These are phyloP conservation scores for Arctopsyche grandis DNA, from an alignment of 1,140 invertebrate species.

Conservation along the genomic window DNA sequence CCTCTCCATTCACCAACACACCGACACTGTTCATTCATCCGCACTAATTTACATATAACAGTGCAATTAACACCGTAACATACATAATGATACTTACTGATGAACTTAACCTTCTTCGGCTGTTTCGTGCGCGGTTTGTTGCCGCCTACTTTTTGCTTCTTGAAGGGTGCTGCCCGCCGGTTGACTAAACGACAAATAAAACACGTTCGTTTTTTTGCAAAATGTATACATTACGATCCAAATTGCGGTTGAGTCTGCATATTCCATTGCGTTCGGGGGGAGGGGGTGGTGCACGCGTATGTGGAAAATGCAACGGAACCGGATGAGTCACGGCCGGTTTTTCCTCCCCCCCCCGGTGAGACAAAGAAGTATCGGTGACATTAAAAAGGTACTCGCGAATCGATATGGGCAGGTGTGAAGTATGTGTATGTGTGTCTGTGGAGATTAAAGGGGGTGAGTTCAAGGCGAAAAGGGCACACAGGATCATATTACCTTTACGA, in stretches of 20 bases:
- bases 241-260: neutral
- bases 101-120: constrained; percentile 88
- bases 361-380: constrained; percentile 22
- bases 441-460: neutral
- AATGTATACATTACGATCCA: neutral
- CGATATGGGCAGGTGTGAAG: constrained; percentile 6
- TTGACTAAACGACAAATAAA: constrained; percentile 60
- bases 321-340: constrained; percentile 6
- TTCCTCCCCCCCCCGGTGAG: neutral
- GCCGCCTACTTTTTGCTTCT: constrained; percentile 77
- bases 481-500: too few relatives aligned
- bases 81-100: constrained; percentile 75
- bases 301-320: neutral
- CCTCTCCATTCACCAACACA: neutral
- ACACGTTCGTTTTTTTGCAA: neutral
- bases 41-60: neutral
- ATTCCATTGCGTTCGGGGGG: neutral
- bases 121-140: constrained; percentile 79
- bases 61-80: neutral
- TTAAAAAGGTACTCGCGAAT: constrained; percentile 5
- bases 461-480: neutral
- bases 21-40: neutral
- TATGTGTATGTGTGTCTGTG: neutral
- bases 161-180: constrained; percentile 76
- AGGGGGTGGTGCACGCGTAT: neutral